Evolutionary conservation across 2,113 vertebrate genomes (phyloP).

Genomic region (Podilymbus podiceps): DNA sequence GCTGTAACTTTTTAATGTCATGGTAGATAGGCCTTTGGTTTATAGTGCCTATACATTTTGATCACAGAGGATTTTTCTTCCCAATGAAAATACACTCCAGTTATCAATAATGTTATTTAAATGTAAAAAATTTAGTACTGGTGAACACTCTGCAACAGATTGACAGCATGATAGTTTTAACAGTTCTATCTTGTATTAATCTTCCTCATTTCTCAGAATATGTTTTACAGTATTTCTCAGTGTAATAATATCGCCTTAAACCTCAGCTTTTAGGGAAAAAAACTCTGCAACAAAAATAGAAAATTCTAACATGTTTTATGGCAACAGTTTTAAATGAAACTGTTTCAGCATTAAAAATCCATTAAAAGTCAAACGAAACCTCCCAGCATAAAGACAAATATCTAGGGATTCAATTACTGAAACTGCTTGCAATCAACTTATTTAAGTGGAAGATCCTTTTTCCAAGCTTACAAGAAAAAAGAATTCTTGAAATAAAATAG

Average conservation of each 20-base stretch:
- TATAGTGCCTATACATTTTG: background rate
- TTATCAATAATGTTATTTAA: background rate
- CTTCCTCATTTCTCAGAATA: background rate
- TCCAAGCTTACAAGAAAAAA: conserved; percentile 4
- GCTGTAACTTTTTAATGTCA: background rate
- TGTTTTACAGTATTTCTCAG: background rate
- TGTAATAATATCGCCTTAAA: background rate
- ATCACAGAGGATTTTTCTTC: background rate
- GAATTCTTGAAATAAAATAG: conserved; percentile 15
- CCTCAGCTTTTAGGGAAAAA: background rate
- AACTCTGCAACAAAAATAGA: background rate
- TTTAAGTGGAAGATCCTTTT: conserved; percentile 20
- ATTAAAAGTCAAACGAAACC: conserved; percentile 52
- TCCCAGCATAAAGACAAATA: conserved; percentile 43
- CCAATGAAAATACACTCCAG: background rate
- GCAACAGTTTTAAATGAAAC: conserved; percentile 49
- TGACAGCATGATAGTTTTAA: background rate
- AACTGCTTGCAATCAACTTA: conserved; percentile 37
- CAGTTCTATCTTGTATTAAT: background rate
- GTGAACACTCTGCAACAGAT: background rate
- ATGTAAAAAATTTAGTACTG: background rate
- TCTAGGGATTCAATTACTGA: conserved; percentile 63
- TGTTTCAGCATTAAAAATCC: conserved; percentile 52
- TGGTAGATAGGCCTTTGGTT: background rate
- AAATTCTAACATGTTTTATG: conserved; percentile 41